Base-by-base conservation (phyloP, 2,797 vertebrate genomes). In the Neosalanx taihuensis region DNA sequence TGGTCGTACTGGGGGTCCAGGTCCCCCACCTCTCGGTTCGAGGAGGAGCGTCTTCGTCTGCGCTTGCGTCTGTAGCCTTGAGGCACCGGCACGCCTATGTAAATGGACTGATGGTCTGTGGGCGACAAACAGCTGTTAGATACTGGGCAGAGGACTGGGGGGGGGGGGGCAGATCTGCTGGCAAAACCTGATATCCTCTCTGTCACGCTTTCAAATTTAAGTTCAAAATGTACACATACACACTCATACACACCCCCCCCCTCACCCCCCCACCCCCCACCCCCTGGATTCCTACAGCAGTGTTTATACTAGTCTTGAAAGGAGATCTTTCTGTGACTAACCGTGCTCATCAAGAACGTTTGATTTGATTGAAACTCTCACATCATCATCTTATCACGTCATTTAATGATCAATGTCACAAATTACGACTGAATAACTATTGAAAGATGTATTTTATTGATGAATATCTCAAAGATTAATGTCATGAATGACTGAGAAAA, bases 31-130 rank as follows among this genome's bases (percentile, higher is more conserved):
- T 96, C 95, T 0, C 85, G 89, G 76, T 90, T 94, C 0, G 92
- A 82, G 4, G 79, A 63, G 0, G 90, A 94, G 13, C 93, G 84
- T 67, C 94, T 92, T 70, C 93, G 88, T n/a, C 95, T 90, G 63
- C 94, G 91, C 56, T 96, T 97, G 49, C 95, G 92, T 2, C 94
- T 91, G 83, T 93, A 91, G 6, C 94, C 95, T 0, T 86, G 87
- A 0, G 95, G 92, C 26, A 94, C 93, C 0, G 97, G 96, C 65
- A 98, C 94, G 0, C 96, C 95, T 0, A 96, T 95, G 83, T 95
- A 95, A 84, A 98, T 92, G 74, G 96, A 95, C 82, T 93, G 94
- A 79, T 90, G 95, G 75, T 96, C 97, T 97, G 75, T 17, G 67
- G 2, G 74, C 46, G 57, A 7, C 23, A 57, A 74, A 15, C 26